Conservation (phyloP, 2,888 invertebrate genomes). For the Gisinianus flammeolus region DNA sequence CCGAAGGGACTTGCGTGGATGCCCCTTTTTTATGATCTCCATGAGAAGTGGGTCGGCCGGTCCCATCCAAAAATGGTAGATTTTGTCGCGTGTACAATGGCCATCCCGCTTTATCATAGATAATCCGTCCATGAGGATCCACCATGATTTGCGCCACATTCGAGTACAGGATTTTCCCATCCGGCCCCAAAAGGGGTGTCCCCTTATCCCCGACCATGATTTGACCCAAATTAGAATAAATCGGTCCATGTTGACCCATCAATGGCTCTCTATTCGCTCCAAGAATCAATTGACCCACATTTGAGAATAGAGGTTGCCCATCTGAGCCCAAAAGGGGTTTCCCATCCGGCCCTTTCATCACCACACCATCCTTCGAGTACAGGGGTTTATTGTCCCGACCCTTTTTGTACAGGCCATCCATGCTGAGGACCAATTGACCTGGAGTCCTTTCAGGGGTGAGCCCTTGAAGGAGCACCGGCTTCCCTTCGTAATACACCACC, state of each 20-base stretch:
- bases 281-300: neutral
- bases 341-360: conserved; percentile 1
- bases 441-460: neutral
- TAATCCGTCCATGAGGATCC: conserved; percentile 5
- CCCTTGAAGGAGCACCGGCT: neutral
- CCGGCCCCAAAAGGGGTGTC: conserved; percentile 9
- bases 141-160: conserved; percentile 35
- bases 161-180: conserved; percentile 16
- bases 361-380: conserved; percentile 20
- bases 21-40: neutral
- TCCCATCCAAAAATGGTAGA: neutral
- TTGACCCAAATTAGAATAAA: conserved; percentile 28
- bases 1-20: neutral
- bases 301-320: neutral
- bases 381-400: too few species aligned
- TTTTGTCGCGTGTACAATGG: conserved; percentile 13
- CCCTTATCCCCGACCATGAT: conserved; percentile 3
- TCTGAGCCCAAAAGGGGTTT: conserved; percentile 19
- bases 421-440: conserved; percentile 9
- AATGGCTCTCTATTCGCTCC: conserved; percentile 15
- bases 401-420: too few species aligned
- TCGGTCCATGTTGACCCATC: conserved; percentile 8
- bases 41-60: neutral
- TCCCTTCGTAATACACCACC: neutral
- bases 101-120: conserved; percentile 12